Evolutionary conservation across 2,113 vertebrate genomes (phyloP).

Genomic region (Mirounga angustirostris): DNA sequence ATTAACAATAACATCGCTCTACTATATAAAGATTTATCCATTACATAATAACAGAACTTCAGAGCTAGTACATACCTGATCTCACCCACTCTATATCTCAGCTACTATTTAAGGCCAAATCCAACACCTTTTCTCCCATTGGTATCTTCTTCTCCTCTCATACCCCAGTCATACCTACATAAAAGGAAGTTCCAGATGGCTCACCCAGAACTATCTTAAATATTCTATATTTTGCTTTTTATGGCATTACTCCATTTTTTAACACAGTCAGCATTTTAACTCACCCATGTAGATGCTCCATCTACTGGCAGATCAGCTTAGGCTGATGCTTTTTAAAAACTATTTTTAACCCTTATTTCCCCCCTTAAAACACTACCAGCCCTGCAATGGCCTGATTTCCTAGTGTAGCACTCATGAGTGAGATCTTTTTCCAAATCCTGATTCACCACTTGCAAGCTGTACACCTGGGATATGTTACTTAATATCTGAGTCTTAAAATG

Average conservation of each 20-base stretch:
- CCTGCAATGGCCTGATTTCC: neutral
- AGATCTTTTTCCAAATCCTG: neutral
- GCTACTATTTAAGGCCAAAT: neutral
- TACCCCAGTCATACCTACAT: neutral
- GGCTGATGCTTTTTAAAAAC: neutral
- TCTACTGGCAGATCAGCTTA: constrained; percentile 29
- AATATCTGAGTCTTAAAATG: neutral
- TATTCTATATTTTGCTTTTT: neutral
- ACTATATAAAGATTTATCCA: neutral
- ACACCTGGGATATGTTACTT: neutral
- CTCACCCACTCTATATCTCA: neutral
- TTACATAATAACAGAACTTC: neutral
- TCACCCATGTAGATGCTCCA: neutral
- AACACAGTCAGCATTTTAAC: neutral
- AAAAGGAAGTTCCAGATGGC: neutral
- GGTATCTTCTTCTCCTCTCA: neutral
- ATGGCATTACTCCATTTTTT: neutral
- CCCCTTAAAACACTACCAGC: neutral
- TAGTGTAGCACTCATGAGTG: neutral
- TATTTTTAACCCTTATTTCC: neutral
- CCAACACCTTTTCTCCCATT: neutral
- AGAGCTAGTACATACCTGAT: neutral
- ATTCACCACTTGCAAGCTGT: neutral
- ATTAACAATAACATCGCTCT: neutral
- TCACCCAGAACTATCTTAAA: constrained; percentile 30